Evolutionary conservation across 2,113 vertebrate species (phyloP).

Genomic region (Sinocyclocheilus rhinocerous): DNA sequence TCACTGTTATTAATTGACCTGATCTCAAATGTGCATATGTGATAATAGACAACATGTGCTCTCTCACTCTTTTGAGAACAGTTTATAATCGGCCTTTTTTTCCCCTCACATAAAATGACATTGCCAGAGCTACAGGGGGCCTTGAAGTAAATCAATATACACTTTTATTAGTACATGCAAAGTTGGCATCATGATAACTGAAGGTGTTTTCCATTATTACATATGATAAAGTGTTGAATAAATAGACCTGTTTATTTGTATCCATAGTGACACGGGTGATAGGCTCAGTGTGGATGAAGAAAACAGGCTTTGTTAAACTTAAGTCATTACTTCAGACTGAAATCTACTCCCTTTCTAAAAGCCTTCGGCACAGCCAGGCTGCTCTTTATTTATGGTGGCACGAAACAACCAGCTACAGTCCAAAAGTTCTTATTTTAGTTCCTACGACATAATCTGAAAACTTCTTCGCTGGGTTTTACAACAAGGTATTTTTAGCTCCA

Average conservation of each 20-base stretch:
- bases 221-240: conserved; percentile 29
- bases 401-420: conserved; percentile 35
- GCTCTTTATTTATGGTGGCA: conserved; percentile 49
- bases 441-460: conserved; percentile 54
- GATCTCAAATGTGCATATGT: conserved; percentile 33
- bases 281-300: conserved; percentile 42
- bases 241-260: conserved; percentile 44
- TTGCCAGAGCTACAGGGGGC: not conserved
- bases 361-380: conserved; percentile 39
- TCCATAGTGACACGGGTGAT: conserved; percentile 23
- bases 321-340: conserved; percentile 56
- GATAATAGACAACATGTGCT: conserved; percentile 48
- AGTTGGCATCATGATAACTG: conserved; percentile 8
- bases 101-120: not conserved
- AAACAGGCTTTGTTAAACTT: conserved; percentile 47
- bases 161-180: conserved; percentile 10
- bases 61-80: conserved; percentile 5
- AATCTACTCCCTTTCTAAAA: conserved; percentile 49
- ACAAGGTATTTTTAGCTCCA: conserved; percentile 48
- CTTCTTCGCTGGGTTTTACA: conserved; percentile 25
- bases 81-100: not conserved
- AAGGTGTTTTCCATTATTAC: conserved; percentile 16
- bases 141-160: not conserved
- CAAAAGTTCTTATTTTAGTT: conserved; percentile 59
- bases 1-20: conserved; percentile 42